Conservation (phyloP, 37 sponge, comb jelly and placozoan species). For the Theonella swinhoei region DNA sequence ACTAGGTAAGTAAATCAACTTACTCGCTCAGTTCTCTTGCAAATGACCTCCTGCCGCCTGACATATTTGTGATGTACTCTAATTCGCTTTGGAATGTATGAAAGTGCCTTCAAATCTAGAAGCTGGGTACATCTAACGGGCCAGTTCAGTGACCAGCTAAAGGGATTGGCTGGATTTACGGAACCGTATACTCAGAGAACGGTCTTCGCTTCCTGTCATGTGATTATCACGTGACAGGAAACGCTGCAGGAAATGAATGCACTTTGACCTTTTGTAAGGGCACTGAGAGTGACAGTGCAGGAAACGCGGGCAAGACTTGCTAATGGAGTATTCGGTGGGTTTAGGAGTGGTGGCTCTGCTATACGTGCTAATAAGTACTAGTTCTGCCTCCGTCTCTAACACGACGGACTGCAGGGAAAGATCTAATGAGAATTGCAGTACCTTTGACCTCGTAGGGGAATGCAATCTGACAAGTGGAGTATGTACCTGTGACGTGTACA, state of each 20-base stretch:
- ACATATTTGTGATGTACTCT: neutral
- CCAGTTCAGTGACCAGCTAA: too few relatives aligned
- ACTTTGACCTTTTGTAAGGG: neutral
- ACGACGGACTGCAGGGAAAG: neutral
- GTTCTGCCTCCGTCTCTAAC: neutral
- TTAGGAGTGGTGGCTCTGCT: neutral
- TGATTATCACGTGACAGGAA: neutral
- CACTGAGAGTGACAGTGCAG: neutral
- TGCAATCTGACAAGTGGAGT: conserved; percentile 15
- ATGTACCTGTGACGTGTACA: conserved; percentile 10
- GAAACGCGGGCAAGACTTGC: too few relatives aligned
- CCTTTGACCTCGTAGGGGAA: neutral
- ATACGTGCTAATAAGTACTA: neutral
- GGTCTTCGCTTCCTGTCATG: too few relatives aligned
- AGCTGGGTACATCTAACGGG: neutral
- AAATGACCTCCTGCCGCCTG: conserved; percentile 30
- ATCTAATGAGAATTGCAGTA: neutral
- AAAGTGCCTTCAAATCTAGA: conserved; percentile 1
- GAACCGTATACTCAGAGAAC: neutral
- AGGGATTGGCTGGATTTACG: neutral
- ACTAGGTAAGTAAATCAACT: neutral
- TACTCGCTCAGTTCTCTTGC: conserved; percentile 42
- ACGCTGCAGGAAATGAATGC: neutral
- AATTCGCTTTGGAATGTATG: neutral
- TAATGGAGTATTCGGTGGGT: neutral